Evolutionary conservation across 2,888 invertebrate species (phyloP).

Genomic region (Muschampia plurimacula): DNA sequence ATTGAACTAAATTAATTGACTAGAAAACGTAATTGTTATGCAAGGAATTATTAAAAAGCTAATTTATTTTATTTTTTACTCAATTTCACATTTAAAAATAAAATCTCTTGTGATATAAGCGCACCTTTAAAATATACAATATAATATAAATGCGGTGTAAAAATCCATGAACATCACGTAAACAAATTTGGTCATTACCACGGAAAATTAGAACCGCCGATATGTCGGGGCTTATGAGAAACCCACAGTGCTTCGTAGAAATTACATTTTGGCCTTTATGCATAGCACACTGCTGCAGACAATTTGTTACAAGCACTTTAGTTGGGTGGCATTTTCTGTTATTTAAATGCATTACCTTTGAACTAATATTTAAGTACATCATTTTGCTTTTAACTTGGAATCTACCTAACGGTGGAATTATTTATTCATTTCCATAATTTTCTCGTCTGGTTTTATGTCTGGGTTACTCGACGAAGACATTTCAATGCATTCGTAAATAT

Average conservation of each 20-base stretch:
- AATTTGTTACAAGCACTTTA: slow-evolving; percentile 29
- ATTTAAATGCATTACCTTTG: slow-evolving; percentile 24
- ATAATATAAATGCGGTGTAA: slow-evolving; percentile 1
- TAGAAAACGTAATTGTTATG: too few species aligned
- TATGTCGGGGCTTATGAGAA: slow-evolving; percentile 32
- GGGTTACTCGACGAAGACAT: too few species aligned
- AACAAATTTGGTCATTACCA: slow-evolving; percentile 24
- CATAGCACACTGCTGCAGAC: slow-evolving; percentile 8
- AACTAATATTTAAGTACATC: slow-evolving; percentile 4
- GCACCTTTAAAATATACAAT: not conserved
- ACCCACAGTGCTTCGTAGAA: slow-evolving; percentile 26
- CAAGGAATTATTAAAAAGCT: too few species aligned
- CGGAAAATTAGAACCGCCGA: slow-evolving; percentile 27
- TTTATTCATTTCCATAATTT: not conserved
- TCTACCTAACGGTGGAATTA: not conserved
- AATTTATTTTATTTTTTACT: too few species aligned
- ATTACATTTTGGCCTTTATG: slow-evolving; percentile 33
- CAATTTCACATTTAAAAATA: not conserved
- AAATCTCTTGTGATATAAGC: not conserved
- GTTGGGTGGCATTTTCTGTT: slow-evolving; percentile 15
- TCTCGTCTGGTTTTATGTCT: not conserved
- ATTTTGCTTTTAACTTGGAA: not conserved
- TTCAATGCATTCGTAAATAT: too few species aligned
- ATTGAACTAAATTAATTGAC: too few species aligned
- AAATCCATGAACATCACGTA: slow-evolving; percentile 13